phyloP scores from a whole-genome alignment of 2,113 vertebrate genomes.

The Ammodramus savannarum region DNA sequence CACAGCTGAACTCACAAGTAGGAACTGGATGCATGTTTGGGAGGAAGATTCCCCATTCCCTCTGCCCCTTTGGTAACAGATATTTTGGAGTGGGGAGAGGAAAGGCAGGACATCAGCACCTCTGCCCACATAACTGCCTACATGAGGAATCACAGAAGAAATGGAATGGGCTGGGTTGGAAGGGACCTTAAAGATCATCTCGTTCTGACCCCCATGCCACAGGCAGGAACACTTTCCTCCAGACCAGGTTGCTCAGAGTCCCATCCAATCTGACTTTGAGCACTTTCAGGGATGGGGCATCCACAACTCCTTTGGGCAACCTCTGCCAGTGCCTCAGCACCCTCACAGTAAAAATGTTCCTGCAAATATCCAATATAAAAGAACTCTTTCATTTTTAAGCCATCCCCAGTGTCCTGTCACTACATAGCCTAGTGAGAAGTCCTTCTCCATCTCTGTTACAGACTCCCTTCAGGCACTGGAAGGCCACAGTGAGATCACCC shows the following conservation, averaged over 20 bases:
- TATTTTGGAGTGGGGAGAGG: background rate
- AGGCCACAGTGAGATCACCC: background rate
- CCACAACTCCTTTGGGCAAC: background rate
- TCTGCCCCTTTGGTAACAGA: background rate
- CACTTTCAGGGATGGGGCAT: background rate
- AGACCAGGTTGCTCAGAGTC: background rate
- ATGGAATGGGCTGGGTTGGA: background rate
- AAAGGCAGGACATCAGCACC: background rate
- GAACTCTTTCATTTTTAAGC: background rate
- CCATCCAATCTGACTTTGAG: background rate
- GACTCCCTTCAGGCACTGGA: background rate
- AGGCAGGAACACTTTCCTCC: too few relatives aligned
- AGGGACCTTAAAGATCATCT: background rate
- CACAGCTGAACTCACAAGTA: background rate
- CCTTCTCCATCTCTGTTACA: background rate
- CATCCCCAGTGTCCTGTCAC: too few relatives aligned
- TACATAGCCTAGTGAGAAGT: background rate
- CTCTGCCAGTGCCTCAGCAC: background rate
- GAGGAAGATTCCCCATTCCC: background rate
- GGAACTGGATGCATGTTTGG: background rate
- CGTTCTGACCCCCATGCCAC: fast-evolving
- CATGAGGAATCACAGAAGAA: background rate
- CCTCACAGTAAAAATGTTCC: background rate
- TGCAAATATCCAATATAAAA: background rate
- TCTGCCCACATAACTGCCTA: fast-evolving